A percentile compares a stretch with the other conserved stretches of the same genome.
Conservation (phyloP, 2,113 vertebrate genomes). For the Sphyrna mokarran region DNA sequence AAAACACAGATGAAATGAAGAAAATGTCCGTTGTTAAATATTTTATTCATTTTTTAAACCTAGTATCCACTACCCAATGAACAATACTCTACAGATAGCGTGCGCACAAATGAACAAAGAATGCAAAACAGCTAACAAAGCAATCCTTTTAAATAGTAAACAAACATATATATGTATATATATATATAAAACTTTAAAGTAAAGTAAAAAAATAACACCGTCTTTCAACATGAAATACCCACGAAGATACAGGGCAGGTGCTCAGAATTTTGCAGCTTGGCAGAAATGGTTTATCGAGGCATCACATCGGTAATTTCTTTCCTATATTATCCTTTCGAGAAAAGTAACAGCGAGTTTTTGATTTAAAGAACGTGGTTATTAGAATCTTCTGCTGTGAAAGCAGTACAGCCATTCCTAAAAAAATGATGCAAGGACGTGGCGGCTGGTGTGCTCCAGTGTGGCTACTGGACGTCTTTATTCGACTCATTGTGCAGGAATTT, state of each 20-base stretch:
- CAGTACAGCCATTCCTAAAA: conserved; percentile 47
- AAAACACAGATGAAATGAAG: conserved; percentile 44
- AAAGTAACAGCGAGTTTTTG: conserved; percentile 47
- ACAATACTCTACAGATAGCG: conserved; percentile 77
- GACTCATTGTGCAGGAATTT: conserved; percentile 8
- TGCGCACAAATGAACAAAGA: conserved; percentile 76
- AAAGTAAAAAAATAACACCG: conserved; percentile 75
- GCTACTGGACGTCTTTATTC: not conserved
- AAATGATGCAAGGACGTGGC: conserved; percentile 51
- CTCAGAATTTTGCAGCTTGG: conserved; percentile 52
- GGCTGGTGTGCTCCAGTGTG: conserved; percentile 47
- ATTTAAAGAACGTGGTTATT: conserved; percentile 38
- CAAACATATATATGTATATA: conserved; percentile 62
- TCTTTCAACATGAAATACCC: conserved; percentile 71
- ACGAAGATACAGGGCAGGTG: conserved; percentile 57
- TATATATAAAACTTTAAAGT: conserved; percentile 75
- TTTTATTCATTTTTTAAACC: conserved; percentile 69
- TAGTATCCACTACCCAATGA: conserved; percentile 62
- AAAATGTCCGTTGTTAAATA: conserved; percentile 66
- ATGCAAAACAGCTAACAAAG: conserved; percentile 71
- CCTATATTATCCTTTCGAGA: conserved; percentile 44
- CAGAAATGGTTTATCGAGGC: conserved; percentile 49
- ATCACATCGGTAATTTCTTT: conserved; percentile 47
- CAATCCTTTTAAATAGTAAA: conserved; percentile 92
- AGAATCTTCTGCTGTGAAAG: conserved; percentile 47